phyloP scores from a whole-genome alignment of 37 sponge, comb jelly and placozoan genomes.

The Eunapius fragilis region DNA sequence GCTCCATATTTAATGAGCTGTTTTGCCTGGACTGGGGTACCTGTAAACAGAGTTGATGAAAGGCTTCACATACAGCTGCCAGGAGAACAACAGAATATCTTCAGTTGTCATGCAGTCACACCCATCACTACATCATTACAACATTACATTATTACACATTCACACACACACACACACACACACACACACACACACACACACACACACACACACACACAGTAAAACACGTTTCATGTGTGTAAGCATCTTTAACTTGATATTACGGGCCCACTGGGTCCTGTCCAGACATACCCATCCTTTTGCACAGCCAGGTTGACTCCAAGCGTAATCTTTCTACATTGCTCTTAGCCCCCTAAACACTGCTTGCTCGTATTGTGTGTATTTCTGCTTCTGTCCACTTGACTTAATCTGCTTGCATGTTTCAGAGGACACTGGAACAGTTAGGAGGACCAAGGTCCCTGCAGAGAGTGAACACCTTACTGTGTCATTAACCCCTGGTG shows the following conservation, averaged over 20 bases:
- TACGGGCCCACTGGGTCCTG: neutral
- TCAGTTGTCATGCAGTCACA: neutral
- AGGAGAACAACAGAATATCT: neutral
- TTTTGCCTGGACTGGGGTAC: neutral
- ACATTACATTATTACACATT: too few relatives aligned
- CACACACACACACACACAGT: too few relatives aligned
- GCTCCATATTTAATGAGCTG: neutral
- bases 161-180: neutral
- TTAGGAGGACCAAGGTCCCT: neutral
- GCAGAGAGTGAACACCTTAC: neutral
- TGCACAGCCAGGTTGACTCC: neutral
- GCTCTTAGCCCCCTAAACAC: neutral
- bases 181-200: neutral
- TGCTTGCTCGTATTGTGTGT: neutral
- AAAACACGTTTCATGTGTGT: too few relatives aligned
- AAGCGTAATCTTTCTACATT: too few relatives aligned
- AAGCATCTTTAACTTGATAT: neutral
- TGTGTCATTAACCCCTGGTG: too few relatives aligned
- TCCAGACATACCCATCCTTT: neutral
- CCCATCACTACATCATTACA: neutral
- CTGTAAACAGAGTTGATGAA: neutral
- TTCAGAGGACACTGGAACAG: neutral
- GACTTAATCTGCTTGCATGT: neutral
- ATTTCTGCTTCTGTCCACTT: too few relatives aligned
- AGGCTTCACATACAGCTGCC: neutral